phyloP scores from a whole-genome alignment of 2,113 vertebrate species.

The Tupaia tana region DNA sequence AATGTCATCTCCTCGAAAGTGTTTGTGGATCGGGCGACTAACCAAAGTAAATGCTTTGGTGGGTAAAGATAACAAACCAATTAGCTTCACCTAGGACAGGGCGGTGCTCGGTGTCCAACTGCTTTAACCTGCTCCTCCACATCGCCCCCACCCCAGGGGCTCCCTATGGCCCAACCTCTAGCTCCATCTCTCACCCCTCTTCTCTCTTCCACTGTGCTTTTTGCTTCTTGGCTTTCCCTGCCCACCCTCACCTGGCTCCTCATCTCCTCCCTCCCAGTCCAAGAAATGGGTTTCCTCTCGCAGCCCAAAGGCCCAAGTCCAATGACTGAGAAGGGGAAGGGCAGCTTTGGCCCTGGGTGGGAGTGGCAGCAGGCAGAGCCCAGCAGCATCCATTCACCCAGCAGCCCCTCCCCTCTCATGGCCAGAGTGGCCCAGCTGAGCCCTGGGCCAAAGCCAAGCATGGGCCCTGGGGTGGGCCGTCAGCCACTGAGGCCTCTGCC shows the following conservation, averaged over 20 bases:
- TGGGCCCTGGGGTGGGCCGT: neutral
- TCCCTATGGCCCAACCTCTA: constrained; percentile 1
- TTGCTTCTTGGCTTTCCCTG: constrained; percentile 74
- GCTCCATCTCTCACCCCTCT: constrained; percentile 39
- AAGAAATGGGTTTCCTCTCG: neutral
- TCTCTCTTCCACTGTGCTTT: constrained; percentile 62
- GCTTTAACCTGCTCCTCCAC: constrained; percentile 85
- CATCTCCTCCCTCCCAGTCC: neutral
- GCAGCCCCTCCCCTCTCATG: neutral
- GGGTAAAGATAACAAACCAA: constrained; percentile 99
- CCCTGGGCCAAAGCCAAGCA: neutral
- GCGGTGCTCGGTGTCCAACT: constrained; percentile 89
- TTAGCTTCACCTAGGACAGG: constrained; percentile 96
- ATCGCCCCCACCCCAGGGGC: constrained; percentile 54
- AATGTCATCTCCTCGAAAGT: constrained; percentile 99
- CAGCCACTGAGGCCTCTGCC: neutral
- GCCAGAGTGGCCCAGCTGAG: neutral
- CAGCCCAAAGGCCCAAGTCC: neutral
- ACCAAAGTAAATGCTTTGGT: constrained; percentile 99
- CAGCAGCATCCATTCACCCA: neutral
- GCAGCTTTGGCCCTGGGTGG: neutral
- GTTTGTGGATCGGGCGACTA: constrained; percentile 99
- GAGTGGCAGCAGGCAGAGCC: neutral
- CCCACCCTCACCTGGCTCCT: neutral
- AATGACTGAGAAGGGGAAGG: neutral